Evolutionary conservation across 2,113 vertebrate species (phyloP).

Genomic region (Lepidothrix coronata): DNA sequence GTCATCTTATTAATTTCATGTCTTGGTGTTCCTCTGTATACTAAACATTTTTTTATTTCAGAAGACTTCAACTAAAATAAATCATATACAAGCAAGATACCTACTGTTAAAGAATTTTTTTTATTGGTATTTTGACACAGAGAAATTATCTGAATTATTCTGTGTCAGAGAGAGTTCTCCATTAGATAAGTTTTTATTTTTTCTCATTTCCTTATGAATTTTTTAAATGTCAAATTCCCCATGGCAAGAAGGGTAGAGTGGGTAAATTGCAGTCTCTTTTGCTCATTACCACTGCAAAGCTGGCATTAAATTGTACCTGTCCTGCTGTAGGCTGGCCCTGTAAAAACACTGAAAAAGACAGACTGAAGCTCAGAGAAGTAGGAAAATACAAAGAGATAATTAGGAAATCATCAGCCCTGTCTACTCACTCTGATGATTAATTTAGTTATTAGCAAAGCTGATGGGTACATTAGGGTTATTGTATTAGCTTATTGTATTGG

Average conservation of each 20-base stretch:
- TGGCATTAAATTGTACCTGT: neutral
- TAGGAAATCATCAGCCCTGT: neutral
- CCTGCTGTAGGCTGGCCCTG: neutral
- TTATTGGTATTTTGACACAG: neutral
- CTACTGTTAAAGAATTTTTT: neutral
- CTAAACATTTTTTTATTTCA: neutral
- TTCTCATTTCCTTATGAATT: neutral
- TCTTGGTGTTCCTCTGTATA: neutral
- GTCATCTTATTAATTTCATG: neutral
- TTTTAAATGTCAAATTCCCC: neutral
- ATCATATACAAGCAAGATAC: neutral
- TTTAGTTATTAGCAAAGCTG: neutral
- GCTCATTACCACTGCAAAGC: neutral
- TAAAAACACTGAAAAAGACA: neutral
- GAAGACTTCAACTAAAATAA: neutral
- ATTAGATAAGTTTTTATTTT: neutral
- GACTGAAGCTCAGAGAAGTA: neutral
- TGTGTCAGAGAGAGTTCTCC: neutral
- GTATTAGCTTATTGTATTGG: neutral
- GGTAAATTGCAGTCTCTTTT: neutral
- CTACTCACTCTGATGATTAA: neutral
- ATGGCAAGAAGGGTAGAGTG: neutral
- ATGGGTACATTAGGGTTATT: neutral
- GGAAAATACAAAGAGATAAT: neutral
- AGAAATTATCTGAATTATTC: neutral